phyloP scores from a whole-genome alignment of 2,888 invertebrate genomes.

The Furcula furcula region DNA sequence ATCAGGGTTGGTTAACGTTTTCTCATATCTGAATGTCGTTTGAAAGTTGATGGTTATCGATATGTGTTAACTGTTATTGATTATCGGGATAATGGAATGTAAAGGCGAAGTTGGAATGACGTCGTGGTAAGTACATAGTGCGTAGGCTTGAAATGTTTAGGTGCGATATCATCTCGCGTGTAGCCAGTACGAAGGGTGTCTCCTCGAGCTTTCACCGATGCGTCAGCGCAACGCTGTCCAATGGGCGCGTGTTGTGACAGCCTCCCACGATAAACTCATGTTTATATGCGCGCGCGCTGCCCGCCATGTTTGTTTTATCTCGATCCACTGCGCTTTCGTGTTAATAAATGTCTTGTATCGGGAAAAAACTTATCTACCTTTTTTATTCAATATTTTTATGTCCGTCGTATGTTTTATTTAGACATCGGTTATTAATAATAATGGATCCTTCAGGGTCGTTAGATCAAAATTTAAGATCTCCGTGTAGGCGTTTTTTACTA shows the following conservation, averaged over 20 bases:
- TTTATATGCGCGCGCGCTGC: constrained; percentile 74
- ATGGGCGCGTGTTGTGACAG: constrained; percentile 77
- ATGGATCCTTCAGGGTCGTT: constrained; percentile 71
- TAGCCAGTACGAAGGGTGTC: constrained; percentile 53
- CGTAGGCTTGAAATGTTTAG: constrained; percentile 67
- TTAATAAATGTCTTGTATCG: constrained; percentile 78
- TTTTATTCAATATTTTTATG: constrained; percentile 65
- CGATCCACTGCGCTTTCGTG: constrained; percentile 71
- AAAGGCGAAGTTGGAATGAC: constrained; percentile 38
- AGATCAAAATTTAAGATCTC: constrained; percentile 76
- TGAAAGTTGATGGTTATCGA: constrained; percentile 37
- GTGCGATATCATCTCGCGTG: constrained; percentile 62
- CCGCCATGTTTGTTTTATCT: constrained; percentile 81
- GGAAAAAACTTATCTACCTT: constrained; percentile 56
- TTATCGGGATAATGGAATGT: constrained; percentile 48
- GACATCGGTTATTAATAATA: constrained; percentile 79
- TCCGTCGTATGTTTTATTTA: constrained; percentile 72
- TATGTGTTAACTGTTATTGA: constrained; percentile 52
- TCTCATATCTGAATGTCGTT: constrained; percentile 18
- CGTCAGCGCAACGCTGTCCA: constrained; percentile 57
- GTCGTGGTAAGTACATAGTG: constrained; percentile 47
- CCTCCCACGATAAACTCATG: constrained; percentile 79
- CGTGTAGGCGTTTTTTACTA: constrained; percentile 60
- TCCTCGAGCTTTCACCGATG: constrained; percentile 71
- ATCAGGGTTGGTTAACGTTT: constrained; percentile 14